Percentiles rank a stretch among this genome's conserved stretches.
Evolutionary conservation across 92 coral and sea anemone genomes (phyloP).

Genomic region (Parazoanthus atlanticus): DNA sequence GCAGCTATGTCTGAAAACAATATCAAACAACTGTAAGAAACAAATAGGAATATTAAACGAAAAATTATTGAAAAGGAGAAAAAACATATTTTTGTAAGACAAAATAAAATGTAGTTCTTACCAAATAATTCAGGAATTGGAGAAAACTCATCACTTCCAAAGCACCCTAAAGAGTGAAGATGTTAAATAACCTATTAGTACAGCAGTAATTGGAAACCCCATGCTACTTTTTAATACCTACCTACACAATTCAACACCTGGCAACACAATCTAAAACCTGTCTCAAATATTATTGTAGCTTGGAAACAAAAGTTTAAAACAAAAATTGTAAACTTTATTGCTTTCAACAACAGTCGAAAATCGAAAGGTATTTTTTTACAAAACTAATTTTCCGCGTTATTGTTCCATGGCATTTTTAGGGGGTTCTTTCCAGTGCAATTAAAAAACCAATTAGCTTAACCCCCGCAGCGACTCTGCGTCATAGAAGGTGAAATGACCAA

Average conservation of each 20-base stretch:
- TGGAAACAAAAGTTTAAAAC: neutral
- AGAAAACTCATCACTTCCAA: neutral
- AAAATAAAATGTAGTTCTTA: neutral
- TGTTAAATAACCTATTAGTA: neutral
- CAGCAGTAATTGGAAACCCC: neutral
- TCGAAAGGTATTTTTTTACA: slow-evolving; percentile 2
- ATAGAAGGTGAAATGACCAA: neutral
- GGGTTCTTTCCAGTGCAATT: neutral
- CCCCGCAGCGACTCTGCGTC: slow-evolving; percentile 23
- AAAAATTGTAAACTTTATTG: neutral
- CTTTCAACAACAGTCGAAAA: neutral
- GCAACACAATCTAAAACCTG: neutral
- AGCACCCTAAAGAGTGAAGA: neutral
- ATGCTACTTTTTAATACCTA: neutral
- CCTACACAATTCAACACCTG: slow-evolving; percentile 8
- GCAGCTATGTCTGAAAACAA: neutral
- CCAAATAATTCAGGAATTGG: slow-evolving; percentile 1
- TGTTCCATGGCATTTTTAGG: neutral
- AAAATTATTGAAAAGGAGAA: neutral
- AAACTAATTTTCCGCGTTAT: neutral
- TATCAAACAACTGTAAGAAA: neutral
- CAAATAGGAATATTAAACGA: neutral
- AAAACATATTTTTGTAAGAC: neutral
- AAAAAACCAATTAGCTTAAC: neutral
- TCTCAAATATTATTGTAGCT: neutral